Evolutionary conservation across 2,888 invertebrate genomes (phyloP).

Genomic region (Metacarcinus magister): DNA sequence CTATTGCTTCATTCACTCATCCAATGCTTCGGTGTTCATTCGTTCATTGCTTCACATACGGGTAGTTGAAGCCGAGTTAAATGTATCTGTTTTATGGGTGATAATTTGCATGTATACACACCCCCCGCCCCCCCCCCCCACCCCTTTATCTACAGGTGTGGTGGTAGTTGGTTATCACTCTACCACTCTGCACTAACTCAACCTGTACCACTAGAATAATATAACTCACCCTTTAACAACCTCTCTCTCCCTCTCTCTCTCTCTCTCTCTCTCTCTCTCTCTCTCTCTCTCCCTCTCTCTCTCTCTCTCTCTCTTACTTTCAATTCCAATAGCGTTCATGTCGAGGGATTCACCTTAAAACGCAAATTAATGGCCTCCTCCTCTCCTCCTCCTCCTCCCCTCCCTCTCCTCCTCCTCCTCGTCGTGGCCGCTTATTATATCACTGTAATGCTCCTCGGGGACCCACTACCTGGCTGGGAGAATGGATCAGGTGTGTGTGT

Average conservation of each 20-base stretch:
- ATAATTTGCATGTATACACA: too few species aligned
- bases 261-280: background rate
- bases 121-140: too few species aligned
- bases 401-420: background rate
- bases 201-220: too few species aligned
- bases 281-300: constrained; percentile 40
- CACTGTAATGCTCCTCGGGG: background rate
- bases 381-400: background rate
- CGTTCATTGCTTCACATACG: too few species aligned
- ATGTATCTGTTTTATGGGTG: too few species aligned
- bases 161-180: too few species aligned
- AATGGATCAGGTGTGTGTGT: background rate
- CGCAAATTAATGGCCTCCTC: background rate
- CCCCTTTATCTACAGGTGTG: too few species aligned
- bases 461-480: background rate
- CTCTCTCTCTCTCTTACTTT: background rate
- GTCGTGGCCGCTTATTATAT: background rate
- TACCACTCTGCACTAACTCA: too few species aligned
- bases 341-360: background rate
- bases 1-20: too few species aligned
- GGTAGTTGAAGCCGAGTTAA: too few species aligned
- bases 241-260: background rate
- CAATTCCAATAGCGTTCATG: background rate
- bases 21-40: too few species aligned
- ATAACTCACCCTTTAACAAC: background rate